phyloP scores from a whole-genome alignment of 2,797 vertebrate genomes.

The Liasis olivaceus region DNA sequence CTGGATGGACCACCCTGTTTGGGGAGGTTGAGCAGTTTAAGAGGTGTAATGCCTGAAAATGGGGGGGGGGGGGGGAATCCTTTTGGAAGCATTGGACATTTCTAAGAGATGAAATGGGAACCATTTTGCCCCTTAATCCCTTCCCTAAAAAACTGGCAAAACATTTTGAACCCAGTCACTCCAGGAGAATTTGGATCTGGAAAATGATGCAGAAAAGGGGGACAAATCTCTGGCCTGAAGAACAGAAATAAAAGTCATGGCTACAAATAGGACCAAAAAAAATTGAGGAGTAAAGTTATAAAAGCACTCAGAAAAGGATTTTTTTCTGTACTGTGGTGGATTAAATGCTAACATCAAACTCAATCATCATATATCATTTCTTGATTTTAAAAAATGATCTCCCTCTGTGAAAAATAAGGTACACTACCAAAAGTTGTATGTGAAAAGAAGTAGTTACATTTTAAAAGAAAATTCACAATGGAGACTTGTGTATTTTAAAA shows the following conservation, averaged over 20 bases:
- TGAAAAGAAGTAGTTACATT: neutral
- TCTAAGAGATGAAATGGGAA: neutral
- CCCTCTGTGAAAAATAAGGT: neutral
- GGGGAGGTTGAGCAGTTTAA: neutral
- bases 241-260: neutral
- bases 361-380: neutral
- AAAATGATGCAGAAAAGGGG: neutral
- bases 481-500: neutral
- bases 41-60: neutral
- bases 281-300: neutral
- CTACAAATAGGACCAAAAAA: neutral
- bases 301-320: neutral
- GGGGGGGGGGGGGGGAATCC: neutral
- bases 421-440: neutral
- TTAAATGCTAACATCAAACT: neutral
- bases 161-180: neutral
- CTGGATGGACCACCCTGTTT: neutral
- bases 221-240: neutral
- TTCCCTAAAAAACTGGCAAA: neutral
- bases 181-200: neutral
- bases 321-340: neutral
- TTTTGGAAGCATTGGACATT: neutral
- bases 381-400: neutral
- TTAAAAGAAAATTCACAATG: neutral
- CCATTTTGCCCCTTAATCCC: neutral